phyloP scores from a whole-genome alignment of 2,113 vertebrate species.

The Oreochromis tanganicae region DNA sequence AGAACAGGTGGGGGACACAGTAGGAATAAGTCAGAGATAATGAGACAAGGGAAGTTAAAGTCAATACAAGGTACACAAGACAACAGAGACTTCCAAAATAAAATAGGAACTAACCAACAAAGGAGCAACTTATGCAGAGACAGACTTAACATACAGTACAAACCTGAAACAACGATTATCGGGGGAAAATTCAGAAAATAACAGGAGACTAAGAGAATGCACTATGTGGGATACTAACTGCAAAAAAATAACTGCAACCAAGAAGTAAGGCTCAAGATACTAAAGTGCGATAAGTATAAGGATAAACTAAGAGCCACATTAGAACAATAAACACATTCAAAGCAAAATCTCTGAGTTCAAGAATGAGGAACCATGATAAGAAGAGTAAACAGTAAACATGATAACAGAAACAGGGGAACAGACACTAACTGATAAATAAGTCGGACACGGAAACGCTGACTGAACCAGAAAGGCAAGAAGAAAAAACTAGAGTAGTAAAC shows the following conservation, averaged over 20 bases:
- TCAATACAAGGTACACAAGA: not conserved
- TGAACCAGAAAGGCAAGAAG: not conserved
- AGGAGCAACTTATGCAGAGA: not conserved
- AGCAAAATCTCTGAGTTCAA: not conserved
- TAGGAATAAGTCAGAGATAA: not conserved
- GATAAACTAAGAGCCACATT: not conserved
- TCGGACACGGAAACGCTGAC: not conserved
- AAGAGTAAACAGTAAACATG: not conserved
- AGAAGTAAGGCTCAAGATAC: not conserved
- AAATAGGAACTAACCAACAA: not conserved
- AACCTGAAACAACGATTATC: not conserved
- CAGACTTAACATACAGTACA: not conserved
- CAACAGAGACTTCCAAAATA: not conserved
- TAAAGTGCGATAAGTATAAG: not conserved
- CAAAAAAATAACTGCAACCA: not conserved
- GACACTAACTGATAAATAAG: not conserved
- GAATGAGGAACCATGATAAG: not conserved
- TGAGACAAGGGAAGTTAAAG: not conserved
- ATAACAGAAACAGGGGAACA: not conserved
- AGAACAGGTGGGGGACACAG: not conserved
- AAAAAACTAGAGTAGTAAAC: not conserved
- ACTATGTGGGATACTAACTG: not conserved
- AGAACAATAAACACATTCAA: not conserved
- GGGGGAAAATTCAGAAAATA: not conserved
- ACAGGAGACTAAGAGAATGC: not conserved